phyloP scores from a whole-genome alignment of 2,797 vertebrate species.

The Otolemur crassicaudatus region DNA sequence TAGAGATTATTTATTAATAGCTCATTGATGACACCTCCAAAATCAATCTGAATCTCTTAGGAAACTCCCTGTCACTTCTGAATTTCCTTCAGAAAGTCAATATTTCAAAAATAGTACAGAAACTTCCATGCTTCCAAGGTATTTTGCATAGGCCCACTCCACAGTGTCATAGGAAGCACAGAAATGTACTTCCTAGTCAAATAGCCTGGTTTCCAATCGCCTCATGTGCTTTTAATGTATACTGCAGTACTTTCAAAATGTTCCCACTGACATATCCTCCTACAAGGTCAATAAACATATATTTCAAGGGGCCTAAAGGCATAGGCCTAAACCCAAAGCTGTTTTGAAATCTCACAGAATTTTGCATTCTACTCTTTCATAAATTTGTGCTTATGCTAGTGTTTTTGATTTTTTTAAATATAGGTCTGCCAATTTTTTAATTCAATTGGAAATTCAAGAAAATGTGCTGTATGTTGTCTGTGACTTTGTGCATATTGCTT shows the following conservation, averaged over 20 bases:
- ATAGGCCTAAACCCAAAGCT: not conserved
- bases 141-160: not conserved
- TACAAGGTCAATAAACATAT: not conserved
- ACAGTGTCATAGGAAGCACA: not conserved
- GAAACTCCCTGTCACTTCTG: not conserved
- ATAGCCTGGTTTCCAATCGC: not conserved
- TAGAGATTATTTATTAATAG: not conserved
- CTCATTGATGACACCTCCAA: not conserved
- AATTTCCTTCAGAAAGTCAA: not conserved
- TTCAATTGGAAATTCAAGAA: not conserved
- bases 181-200: not conserved
- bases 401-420: not conserved
- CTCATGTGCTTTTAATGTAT: not conserved
- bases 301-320: not conserved
- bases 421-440: not conserved
- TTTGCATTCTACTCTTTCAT: not conserved
- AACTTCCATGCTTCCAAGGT: not conserved
- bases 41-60: not conserved
- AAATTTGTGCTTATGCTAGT: not conserved
- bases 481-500: not conserved
- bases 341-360: slow-evolving; percentile 28
- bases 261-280: not conserved
- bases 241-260: not conserved
- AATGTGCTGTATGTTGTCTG: not conserved
- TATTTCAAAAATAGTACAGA: not conserved